Base-by-base conservation (phyloP, 2,888 invertebrate genomes). In the Platypus cylindrus region DNA sequence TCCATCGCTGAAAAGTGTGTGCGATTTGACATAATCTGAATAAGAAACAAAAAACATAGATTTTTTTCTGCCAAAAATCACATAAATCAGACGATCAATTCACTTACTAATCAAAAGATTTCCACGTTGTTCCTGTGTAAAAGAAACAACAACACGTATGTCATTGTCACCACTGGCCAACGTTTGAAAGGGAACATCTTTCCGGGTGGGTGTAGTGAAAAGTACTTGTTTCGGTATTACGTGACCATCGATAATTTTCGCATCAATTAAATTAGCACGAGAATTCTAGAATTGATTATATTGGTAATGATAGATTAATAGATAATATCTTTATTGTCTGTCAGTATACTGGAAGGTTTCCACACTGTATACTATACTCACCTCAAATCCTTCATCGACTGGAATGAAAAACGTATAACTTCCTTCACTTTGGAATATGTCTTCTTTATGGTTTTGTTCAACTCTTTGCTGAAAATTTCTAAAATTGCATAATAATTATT, bases 401-500 rank as follows among this genome's bases (percentile, higher is more conserved):
- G 91, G 90, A 49, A 91, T 79, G 56, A 91, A 85, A 63, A 86
- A 91, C 11, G 91, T 91, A 59, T 81, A 80, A 39, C 77, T 71
- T 30, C 86, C 87, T 45, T 79, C 78, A 18, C 75, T 73, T 50
- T 73, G 76, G 60, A 82, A 86, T 27, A 85, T 71, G 37, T 75
- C 73, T 53, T 76, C 73, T 8, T 34, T 32, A 47, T 75, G 70
- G 48, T 75, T 73, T 46, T 77, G 66, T 50, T 72, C 68, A 40
- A 86, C 78, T 57, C 80, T 77, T 51, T 82, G 78, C 33, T 81
- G 72, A 61, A 84, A 89, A 45, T 62, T 66, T 55, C 83, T 84
- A 60, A 12, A 62, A 63, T 51, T 42, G 8, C 15, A 39, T 22
- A 26, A 26, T n/a, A n/a, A 32, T 4, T 20, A 27, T 16, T 11